Base-by-base conservation (phyloP, 2,113 vertebrate genomes). In the Sinosuthora webbiana region DNA sequence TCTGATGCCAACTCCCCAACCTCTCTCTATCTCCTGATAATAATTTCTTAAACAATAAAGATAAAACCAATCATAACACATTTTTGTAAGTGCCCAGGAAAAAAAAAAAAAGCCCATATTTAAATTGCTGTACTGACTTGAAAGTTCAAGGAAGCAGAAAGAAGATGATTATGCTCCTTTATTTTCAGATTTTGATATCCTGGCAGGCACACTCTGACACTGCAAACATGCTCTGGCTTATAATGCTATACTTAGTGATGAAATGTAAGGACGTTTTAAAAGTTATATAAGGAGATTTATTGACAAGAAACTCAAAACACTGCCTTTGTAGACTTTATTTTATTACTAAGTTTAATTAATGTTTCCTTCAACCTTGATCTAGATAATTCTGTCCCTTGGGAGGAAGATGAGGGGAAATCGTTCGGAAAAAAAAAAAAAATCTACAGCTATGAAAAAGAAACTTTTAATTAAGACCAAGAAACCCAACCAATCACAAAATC, bases 61-160 rank as follows among this genome's bases (percentile, higher is more conserved):
- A 93, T 88, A 95, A 97, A 97, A 86, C 65, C 86, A 96, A 95
- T 93, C 13, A 21, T 85, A 93, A 96, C 79, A 90, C 35, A 21
- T 95, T 95, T 97, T 82, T 91, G 57, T 84, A 95, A 85, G 89
- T 84, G 59, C 86, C 76, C 50, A 95, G 50, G 28, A 92, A 96
- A 94, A 96, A 84, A n/a, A 92, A 96, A 94, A 57, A 64, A 27
- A 50, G 20, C 9, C 12, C 56, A 82, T 28, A 84, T 91, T 97
- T 95, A 95, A 97, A 97, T 97, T 93, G 93, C 92, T 87, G 44
- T 57, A 88, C 95, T 92, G 91, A 96, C 95, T 94, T 97, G 87
- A 93, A 97, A 97, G 81, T 76, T 89, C 90, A 97, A 94, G 81
- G 67, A 96, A 97, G 80, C 79, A 97, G 97, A 97, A 86, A 85